Evolutionary conservation across 1,140 invertebrate species (phyloP).

Genomic region (Atta colombica): DNA sequence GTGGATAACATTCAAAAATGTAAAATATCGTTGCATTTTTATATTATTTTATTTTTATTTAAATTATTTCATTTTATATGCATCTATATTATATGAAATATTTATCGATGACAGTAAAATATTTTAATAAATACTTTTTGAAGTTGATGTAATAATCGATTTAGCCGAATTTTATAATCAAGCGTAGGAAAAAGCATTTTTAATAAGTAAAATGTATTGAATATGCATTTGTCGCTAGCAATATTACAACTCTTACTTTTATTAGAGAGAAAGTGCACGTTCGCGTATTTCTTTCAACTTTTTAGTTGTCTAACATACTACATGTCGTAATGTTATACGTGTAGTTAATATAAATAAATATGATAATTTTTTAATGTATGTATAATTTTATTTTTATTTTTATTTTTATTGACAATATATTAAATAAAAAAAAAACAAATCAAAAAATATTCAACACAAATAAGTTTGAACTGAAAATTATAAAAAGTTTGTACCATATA

Average conservation of each 20-base stretch:
- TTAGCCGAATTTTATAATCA: background rate
- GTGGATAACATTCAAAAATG: background rate
- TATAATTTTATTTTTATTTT: conserved; percentile 1
- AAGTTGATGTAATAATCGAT: background rate
- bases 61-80: background rate
- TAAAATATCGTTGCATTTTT: background rate
- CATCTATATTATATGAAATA: background rate
- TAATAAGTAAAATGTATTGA: conserved; percentile 46
- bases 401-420: background rate
- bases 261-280: conserved; percentile 78
- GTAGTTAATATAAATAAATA: background rate
- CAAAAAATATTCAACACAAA: no score
- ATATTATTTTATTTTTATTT: background rate
- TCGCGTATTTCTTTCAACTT: conserved; percentile 49
- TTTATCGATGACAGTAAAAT: background rate
- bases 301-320: background rate
- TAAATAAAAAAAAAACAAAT: no score
- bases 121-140: background rate
- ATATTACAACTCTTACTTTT: conserved; percentile 81
- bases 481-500: no score
- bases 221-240: conserved; percentile 31
- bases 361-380: background rate
- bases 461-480: no score
- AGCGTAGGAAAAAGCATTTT: conserved; percentile 5
- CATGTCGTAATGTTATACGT: background rate